Evolutionary conservation across 1,140 invertebrate species (phyloP), one percentile per base, ranked within the genome.

Genomic region (Temnothorax curvispinosus): DNA sequence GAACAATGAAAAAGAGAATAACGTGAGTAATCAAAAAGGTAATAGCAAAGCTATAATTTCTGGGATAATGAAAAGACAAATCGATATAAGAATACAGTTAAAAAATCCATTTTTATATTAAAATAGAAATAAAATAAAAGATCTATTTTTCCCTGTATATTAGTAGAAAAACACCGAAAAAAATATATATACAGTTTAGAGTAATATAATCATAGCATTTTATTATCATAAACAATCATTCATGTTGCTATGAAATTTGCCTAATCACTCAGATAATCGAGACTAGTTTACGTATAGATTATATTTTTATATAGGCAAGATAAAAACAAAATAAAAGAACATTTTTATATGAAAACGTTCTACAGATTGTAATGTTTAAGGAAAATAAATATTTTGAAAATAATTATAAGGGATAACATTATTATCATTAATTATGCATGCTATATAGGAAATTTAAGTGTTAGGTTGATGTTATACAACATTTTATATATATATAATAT

Each of bases 11-110:
- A 77, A 44, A 52, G 13, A 41, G 21, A 67, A 67, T 76, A 32
- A 69, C 38, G 38, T 74, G 35, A 52, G 15, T 84, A 87, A 86
- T 52, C 44, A 56, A 71, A 75, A 38, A 58, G 64, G 47, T 76
- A 64, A 90, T 78, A 54, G 18, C 18, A 50, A 64, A 76, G 56
- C 32, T 69, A 71, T 21, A 21, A 21, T 44, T 91, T 90, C 75
- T 86, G 76, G 74, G 64, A 85, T 60, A 85, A 85, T 81, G 41
- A 44, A 56, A 62, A 78, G n/a, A 69, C 72, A 21, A 80, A 54
- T 13, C 35, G 11, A 38, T 74, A 60, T 54, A 35, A 72, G 1
- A 58, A 27, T 21, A 44, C 13, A 35, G 2, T 71, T 38, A 27
- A 27, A 41, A 64, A 67, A 65, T 78, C n/a, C 6, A 32, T 78